Conservation (phyloP, 92 coral and sea anemone species). For the Epizoanthus illoricatus region DNA sequence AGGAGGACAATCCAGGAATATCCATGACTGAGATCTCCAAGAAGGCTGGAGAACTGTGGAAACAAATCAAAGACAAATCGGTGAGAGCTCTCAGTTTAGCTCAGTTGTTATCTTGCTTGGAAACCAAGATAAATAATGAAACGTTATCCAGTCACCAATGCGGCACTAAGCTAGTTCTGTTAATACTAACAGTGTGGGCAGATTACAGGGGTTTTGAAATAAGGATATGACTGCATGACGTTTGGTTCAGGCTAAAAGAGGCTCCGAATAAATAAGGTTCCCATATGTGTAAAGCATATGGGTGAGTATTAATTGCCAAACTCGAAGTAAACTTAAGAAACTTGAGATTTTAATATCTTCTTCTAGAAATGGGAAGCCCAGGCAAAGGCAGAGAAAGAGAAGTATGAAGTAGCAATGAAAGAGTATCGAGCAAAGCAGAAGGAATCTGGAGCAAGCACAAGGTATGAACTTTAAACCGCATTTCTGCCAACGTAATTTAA, state of each 20-base stretch:
- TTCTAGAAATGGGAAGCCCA: constrained; percentile 83
- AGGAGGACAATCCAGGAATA: constrained; percentile 87
- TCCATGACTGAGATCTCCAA: constrained; percentile 83
- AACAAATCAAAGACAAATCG: constrained; percentile 73
- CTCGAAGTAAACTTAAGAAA: not conserved
- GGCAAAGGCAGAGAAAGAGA: constrained; percentile 75
- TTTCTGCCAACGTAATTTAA: too few species aligned
- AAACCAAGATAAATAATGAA: not conserved
- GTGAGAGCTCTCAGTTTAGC: constrained; percentile 49
- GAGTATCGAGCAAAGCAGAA: constrained; percentile 65
- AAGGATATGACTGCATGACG: too few species aligned
- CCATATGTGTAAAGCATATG: too few species aligned
- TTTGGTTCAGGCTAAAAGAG: too few species aligned
- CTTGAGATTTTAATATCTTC: not conserved
- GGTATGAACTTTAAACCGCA: not conserved
- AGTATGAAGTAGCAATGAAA: constrained; percentile 75
- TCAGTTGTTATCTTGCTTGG: not conserved
- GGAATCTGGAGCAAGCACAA: constrained; percentile 22
- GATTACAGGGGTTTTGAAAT: too few species aligned
- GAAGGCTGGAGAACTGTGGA: constrained; percentile 92
- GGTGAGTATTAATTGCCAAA: too few species aligned
- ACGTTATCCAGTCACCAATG: too few species aligned
- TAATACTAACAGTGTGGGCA: too few species aligned
- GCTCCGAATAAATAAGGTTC: too few species aligned
- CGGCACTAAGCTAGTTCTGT: too few species aligned